Evolutionary conservation across 2,888 invertebrate species (phyloP), one percentile per base, ranked within the genome.

Genomic region (Eledona agricola): DNA sequence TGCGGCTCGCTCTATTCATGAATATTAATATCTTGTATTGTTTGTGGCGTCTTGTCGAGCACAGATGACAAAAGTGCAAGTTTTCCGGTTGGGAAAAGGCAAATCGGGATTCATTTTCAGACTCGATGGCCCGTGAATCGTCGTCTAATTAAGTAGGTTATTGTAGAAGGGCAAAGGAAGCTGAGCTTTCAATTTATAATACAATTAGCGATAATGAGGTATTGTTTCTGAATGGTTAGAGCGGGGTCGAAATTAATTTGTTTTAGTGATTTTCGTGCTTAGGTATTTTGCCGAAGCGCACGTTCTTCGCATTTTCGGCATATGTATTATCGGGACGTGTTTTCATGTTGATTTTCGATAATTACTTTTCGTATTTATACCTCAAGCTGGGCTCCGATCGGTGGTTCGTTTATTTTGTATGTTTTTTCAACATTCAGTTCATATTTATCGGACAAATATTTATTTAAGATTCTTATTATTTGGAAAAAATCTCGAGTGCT

Each of bases 21-120:
- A 49, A 49, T 38, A 49, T 49, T 49, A 49, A 49, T 29, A 23
- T 16, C 7, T 37, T 34, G 46, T 25, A 25, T 46, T 46, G 34
- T 46, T 34, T 26, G 5, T 23, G 17, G 25, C 35, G 28, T 46
- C 42, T 42, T 23, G 42, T 29, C 22, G 23, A n/a, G 23, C 23
- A 4, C 9, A 9, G 9, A 23, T 23, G 6, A 9, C 23, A 23
- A 23, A 23, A 23, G 23, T 23, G 23, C 23, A 23, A 23, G 4
- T 29, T 29, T 29, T 11, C 5, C 12, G n/a, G n/a, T n/a, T n/a
- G n/a, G n/a, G n/a, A n/a, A n/a, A n/a, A n/a, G n/a, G n/a, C n/a
- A n/a, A n/a, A n/a, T n/a, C n/a, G n/a, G 11, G 25, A 19, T 28
- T 42, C 6, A 11, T 29, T 42, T 42, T 42, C n/a, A 10, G 19